phyloP scores from a whole-genome alignment of 2,888 invertebrate genomes.

The Diaphora mendica region DNA sequence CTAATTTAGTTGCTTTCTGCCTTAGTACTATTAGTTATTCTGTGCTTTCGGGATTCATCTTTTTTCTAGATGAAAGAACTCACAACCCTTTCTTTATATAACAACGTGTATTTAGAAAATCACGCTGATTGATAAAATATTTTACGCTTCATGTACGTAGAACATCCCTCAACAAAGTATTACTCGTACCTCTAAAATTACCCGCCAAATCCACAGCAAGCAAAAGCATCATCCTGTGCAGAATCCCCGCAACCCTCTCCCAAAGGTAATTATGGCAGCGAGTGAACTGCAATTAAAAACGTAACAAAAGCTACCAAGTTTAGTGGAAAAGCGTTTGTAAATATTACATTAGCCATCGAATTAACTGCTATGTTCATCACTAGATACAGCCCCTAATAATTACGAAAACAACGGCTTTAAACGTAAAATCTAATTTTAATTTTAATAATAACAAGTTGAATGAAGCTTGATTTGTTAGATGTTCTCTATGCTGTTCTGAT shows the following conservation, averaged over 20 bases:
- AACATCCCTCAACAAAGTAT: neutral
- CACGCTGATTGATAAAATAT: neutral
- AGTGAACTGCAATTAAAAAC: constrained; percentile 84
- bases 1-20: too few relatives aligned
- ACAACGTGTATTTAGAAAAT: neutral
- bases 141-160: neutral
- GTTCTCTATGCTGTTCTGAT: neutral
- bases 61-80: neutral
- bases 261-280: constrained; percentile 83
- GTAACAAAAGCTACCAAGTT: constrained; percentile 82
- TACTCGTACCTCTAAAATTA: neutral
- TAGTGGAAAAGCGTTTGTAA: constrained; percentile 75
- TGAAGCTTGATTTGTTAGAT: constrained; percentile 45
- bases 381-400: constrained; percentile 67
- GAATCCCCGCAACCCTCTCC: constrained; percentile 73
- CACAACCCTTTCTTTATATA: neutral
- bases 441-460: constrained; percentile 76
- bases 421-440: constrained; percentile 82
- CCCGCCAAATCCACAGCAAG: neutral
- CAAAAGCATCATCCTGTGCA: constrained; percentile 56
- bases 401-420: constrained; percentile 74
- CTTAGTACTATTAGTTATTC: too few relatives aligned
- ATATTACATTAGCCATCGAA: constrained; percentile 82
- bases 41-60: too few relatives aligned
- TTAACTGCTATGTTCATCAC: constrained; percentile 66